Evolutionary conservation across 2,113 vertebrate genomes (phyloP).

Genomic region (Cololabis saira): DNA sequence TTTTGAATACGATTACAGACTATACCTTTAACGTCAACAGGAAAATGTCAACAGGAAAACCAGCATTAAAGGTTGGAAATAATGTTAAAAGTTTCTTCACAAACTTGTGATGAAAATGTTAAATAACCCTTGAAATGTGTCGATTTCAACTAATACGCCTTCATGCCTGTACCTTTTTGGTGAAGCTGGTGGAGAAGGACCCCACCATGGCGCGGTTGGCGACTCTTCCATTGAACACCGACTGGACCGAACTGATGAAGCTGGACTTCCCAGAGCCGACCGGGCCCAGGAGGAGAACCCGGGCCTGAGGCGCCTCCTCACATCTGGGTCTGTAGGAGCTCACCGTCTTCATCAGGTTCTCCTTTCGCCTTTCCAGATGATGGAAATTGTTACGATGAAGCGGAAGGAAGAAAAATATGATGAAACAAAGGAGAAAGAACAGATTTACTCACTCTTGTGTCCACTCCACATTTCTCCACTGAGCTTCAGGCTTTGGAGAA

Average conservation of each 20-base stretch:
- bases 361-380: slow-evolving; percentile 38
- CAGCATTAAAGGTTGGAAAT: too few relatives aligned
- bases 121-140: too few relatives aligned
- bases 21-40: too few relatives aligned
- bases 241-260: slow-evolving; percentile 82
- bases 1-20: too few relatives aligned
- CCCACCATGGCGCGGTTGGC: slow-evolving; percentile 80
- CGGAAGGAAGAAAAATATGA: neutral
- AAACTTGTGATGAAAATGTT: too few relatives aligned
- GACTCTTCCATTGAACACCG: slow-evolving; percentile 76
- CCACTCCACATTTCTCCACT: slow-evolving; percentile 71
- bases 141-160: too few relatives aligned
- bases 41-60: too few relatives aligned
- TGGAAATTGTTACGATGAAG: neutral
- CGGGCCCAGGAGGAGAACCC: slow-evolving; percentile 77
- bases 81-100: too few relatives aligned
- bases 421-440: neutral
- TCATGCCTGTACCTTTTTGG: slow-evolving; percentile 73
- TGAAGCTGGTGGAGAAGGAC: slow-evolving; percentile 68
- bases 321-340: slow-evolving; percentile 60
- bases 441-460: slow-evolving; percentile 64
- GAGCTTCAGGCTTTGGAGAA: neutral
- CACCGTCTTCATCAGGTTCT: slow-evolving; percentile 59
- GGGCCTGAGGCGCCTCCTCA: slow-evolving; percentile 48
- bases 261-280: slow-evolving; percentile 80